A percentile compares a stretch with the other conserved stretches of the same genome.
phyloP scores from a whole-genome alignment of 37 sponge, comb jelly and placozoan species.

The Haliclona indistincta region DNA sequence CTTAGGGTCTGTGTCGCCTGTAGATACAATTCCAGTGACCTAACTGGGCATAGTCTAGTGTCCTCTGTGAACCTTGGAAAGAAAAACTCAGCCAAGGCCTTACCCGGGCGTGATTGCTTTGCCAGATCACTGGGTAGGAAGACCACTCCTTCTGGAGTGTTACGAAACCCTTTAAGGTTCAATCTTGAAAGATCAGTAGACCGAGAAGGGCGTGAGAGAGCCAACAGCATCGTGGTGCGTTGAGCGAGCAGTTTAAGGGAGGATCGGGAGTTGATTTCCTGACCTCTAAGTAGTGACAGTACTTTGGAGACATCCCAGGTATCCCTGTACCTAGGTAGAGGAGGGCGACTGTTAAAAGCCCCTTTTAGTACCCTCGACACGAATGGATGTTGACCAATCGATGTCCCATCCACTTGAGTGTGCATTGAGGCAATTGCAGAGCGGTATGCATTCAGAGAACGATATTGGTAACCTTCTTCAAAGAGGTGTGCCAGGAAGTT shows the following conservation, averaged over 20 bases:
- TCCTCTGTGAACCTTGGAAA: not conserved
- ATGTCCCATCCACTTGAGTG: slow-evolving; percentile 5
- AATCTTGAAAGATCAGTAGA: not conserved
- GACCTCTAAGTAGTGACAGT: not conserved
- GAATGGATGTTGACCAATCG: not conserved
- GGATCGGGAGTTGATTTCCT: not conserved
- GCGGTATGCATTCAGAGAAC: slow-evolving; percentile 12
- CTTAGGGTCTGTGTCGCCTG: not conserved
- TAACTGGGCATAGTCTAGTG: slow-evolving; percentile 27
- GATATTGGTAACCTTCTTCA: slow-evolving; percentile 17
- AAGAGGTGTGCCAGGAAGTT: not conserved
- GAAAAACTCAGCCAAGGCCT: not conserved
- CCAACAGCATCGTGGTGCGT: not conserved
- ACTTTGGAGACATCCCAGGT: slow-evolving; percentile 4
- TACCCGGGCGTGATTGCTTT: too few species aligned
- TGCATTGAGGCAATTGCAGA: slow-evolving; percentile 21
- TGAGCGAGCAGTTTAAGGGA: not conserved
- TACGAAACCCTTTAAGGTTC: not conserved
- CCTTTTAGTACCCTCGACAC: slow-evolving; percentile 3
- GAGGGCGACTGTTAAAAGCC: not conserved
- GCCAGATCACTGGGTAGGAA: not conserved
- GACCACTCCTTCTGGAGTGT: slow-evolving; percentile 19
- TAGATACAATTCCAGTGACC: slow-evolving; percentile 4
- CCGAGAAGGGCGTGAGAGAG: slow-evolving; percentile 20
- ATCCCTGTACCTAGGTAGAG: not conserved